These are phyloP conservation scores for Agrotis puta DNA, from an alignment of 2,888 invertebrate genomes.

Conservation along the genomic window DNA sequence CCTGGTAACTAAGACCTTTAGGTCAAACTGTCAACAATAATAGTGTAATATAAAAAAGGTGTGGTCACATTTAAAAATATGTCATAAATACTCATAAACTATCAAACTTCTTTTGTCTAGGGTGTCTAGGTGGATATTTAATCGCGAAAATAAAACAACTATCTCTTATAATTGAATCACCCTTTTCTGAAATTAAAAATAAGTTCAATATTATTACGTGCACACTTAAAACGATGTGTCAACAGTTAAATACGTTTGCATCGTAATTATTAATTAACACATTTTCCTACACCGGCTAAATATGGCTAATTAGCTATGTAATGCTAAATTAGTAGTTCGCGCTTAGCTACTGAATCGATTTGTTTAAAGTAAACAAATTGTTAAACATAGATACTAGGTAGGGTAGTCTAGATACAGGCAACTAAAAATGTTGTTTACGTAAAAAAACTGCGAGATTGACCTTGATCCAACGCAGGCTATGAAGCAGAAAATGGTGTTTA, in stretches of 20 bases:
- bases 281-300: conserved; percentile 36
- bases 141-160: background rate
- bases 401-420: conserved; percentile 28
- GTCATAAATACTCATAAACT: too few relatives aligned
- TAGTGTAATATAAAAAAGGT: background rate
- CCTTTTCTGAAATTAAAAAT: background rate
- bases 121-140: too few relatives aligned
- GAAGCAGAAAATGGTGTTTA: conserved; percentile 36
- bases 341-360: conserved; percentile 9
- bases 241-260: conserved; percentile 18
- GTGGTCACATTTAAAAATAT: background rate
- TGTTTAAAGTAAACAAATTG: conserved; percentile 35
- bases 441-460: conserved; percentile 27
- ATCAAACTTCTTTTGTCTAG: too few relatives aligned
- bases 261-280: conserved; percentile 23
- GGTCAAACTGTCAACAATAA: too few relatives aligned
- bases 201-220: conserved; percentile 1
- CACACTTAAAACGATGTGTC: conserved; percentile 13
- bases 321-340: conserved; percentile 23
- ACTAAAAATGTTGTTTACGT: conserved; percentile 32
- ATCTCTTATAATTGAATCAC: background rate
- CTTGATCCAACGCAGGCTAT: conserved; percentile 29
- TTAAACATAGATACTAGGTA: conserved; percentile 3
- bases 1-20: too few relatives aligned
- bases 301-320: conserved; percentile 9